Conservation (phyloP, 1,140 invertebrate genomes). For the Brachionus sp. region DNA sequence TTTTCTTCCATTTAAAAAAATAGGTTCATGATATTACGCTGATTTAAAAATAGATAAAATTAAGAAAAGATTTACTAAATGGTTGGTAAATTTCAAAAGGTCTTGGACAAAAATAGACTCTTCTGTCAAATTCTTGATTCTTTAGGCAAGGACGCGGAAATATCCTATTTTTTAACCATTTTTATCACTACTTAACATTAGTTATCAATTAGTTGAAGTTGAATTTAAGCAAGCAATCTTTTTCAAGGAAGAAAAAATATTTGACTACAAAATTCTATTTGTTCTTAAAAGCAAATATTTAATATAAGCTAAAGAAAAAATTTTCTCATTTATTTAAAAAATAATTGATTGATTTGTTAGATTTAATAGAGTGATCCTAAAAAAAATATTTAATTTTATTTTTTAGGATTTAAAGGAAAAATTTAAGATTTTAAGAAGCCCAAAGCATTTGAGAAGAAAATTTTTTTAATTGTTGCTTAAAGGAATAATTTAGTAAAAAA, state of each 20-base stretch:
- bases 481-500: not conserved
- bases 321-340: not conserved
- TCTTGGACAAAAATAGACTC: not conserved
- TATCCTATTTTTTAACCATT: not conserved
- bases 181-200: not conserved
- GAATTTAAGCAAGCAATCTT: not conserved
- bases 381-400: not conserved
- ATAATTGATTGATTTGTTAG: not conserved
- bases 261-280: not conserved
- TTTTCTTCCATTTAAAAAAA: not conserved
- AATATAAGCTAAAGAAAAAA: not conserved
- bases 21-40: not conserved
- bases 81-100: not conserved
- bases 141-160: not conserved
- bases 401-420: not conserved
- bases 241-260: not conserved
- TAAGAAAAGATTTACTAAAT: not conserved
- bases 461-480: not conserved
- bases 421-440: not conserved
- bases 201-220: not conserved
- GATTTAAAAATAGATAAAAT: not conserved
- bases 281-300: not conserved
- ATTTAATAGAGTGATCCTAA: not conserved
- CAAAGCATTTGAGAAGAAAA: not conserved
- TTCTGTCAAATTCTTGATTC: not conserved